Base-by-base conservation (phyloP, 2,888 invertebrate species). In the Cacoxenus indagator region DNA sequence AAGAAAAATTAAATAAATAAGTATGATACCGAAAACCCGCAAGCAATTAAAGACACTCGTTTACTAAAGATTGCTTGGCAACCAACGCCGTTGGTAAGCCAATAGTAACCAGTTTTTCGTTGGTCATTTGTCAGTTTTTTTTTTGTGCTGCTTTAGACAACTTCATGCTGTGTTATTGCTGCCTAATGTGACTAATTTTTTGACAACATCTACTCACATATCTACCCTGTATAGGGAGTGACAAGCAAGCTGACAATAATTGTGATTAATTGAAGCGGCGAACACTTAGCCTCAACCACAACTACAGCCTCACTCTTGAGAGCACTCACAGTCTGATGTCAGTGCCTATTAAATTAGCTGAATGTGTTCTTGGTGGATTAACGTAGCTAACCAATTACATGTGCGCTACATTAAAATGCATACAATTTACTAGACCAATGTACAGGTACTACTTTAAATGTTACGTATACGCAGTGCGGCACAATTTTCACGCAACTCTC, bases 151-250 rank as follows among this genome's bases (percentile, higher is more conserved):
- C 37, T 9, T 19, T 37, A 11, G 37, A 37, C 37, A 55, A 19
- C 17, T 17, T 17, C 59, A 59, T 59, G 37, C 59, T 31, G 57
- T 29, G 57, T 29, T 4, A 27, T 54, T 68, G 64, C 72, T 64
- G 43, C 46, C 24, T 54, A 54, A 73, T n/a, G 68, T 71, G 70
- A 65, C 64, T 65, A 66, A 57, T 68, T 70, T 67, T 51, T 61
- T 29, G 4, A 17, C 27, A 17, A 43, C 45, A 37, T 68, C 61
- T 51, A 54, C 45, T 37, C 70, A 65, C 62, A 31, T 19, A 59
- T 17, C 19, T 14, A 37, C 37, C 9, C 37, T 37, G 37, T 14
- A 14, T 37, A 11, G 5, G 37, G n/a, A n/a, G 22, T 59, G 22
- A 59, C 43, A 62, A n/a, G 24, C 17, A 11, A 62, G 45, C 19